Conservation (phyloP, 2,888 invertebrate genomes). For the Drosophila buzzatii region DNA sequence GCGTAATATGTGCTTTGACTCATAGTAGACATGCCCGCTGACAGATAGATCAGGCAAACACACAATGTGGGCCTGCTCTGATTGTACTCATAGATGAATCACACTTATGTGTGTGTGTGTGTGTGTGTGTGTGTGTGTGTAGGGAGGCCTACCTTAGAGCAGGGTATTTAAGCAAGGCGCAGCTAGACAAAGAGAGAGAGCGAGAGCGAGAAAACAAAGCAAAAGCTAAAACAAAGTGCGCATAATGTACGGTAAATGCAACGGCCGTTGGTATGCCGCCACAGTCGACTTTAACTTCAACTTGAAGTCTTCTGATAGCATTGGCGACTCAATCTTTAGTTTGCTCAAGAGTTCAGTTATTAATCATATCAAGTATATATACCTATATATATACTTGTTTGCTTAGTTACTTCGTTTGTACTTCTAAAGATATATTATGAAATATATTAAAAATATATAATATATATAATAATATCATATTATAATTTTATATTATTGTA, state of each 20-base stretch:
- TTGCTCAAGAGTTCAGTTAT: not conserved
- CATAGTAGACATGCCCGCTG: not conserved
- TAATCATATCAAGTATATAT: not conserved
- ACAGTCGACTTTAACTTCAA: slow-evolving; percentile 8
- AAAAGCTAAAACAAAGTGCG: slow-evolving; percentile 29
- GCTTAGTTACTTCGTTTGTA: no score
- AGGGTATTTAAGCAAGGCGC: slow-evolving; percentile 19
- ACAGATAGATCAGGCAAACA: not conserved
- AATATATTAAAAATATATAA: not conserved
- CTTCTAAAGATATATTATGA: not conserved
- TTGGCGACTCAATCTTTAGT: not conserved
- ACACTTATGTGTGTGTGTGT: not conserved
- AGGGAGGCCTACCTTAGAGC: not conserved
- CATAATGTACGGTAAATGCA: slow-evolving; percentile 34
- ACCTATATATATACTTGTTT: not conserved
- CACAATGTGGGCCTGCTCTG: not conserved
- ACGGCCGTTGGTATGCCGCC: not conserved
- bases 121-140: no score
- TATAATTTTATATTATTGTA: not conserved
- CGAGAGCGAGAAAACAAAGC: slow-evolving; percentile 2
- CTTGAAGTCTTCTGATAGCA: not conserved
- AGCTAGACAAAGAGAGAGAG: not conserved
- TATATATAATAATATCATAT: not conserved
- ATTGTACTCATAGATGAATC: not conserved
- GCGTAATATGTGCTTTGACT: not conserved